These are phyloP conservation scores for Epicampocera succincta DNA, from an alignment of 2,888 invertebrate genomes.

Conservation along the genomic window DNA sequence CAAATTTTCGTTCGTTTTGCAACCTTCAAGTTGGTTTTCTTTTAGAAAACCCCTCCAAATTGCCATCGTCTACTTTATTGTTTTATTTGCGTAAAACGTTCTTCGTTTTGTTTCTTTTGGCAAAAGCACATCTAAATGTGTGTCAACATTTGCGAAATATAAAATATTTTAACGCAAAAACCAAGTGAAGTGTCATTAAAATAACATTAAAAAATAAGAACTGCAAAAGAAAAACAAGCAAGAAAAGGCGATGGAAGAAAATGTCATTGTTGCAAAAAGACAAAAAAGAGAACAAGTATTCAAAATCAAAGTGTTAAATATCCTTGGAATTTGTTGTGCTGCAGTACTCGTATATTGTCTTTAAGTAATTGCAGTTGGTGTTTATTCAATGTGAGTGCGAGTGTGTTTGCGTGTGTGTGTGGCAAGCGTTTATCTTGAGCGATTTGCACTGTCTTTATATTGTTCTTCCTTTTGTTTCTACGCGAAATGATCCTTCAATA, in stretches of 20 bases:
- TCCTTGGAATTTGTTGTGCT: conserved; percentile 44
- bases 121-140: not conserved
- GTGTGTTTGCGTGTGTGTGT: not conserved
- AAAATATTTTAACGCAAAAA: conserved; percentile 9
- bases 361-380: not conserved
- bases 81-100: too few relatives aligned
- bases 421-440: not conserved
- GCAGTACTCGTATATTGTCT: not conserved
- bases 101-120: not conserved
- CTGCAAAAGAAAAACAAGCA: not conserved
- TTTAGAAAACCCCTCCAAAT: too few relatives aligned
- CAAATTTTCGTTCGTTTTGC: too few relatives aligned
- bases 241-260: not conserved
- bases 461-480: not conserved
- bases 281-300: conserved; percentile 21
- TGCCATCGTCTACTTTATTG: too few relatives aligned
- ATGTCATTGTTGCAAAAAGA: conserved; percentile 4
- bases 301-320: conserved; percentile 53
- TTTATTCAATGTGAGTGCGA: not conserved
- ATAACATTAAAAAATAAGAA: conserved; percentile 46
- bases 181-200: conserved; percentile 49
- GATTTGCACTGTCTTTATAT: conserved; percentile 6
- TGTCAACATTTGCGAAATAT: conserved; percentile 21
- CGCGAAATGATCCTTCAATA: conserved; percentile 51
- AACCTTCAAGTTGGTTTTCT: too few relatives aligned